These are phyloP conservation scores for Eupithecia vulgata DNA, from an alignment of 2,888 invertebrate species.

Conservation along the genomic window DNA sequence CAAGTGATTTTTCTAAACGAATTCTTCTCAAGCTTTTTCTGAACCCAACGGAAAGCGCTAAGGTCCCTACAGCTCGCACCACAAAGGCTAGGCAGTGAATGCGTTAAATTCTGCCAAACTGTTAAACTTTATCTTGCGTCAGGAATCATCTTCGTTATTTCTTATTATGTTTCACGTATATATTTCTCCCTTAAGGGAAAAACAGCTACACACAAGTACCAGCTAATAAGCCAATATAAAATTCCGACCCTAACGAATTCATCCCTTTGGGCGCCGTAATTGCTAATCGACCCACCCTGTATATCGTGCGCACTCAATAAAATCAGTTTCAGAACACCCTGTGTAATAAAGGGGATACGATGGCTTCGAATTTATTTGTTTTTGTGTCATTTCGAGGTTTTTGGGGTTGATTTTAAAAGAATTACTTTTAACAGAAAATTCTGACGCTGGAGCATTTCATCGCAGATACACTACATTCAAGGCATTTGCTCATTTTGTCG, in stretches of 20 bases:
- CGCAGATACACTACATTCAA: too few relatives aligned
- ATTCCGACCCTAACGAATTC: slow-evolving; percentile 53
- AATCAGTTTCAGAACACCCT: slow-evolving; percentile 64
- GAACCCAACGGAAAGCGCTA: too few relatives aligned
- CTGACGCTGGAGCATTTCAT: too few relatives aligned
- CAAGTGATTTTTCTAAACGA: too few relatives aligned
- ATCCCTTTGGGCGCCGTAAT: slow-evolving; percentile 53
- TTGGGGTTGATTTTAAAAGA: slow-evolving; percentile 5
- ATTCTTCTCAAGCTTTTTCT: too few relatives aligned
- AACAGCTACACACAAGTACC: slow-evolving; percentile 10
- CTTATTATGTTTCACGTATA: not conserved
- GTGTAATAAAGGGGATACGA: slow-evolving; percentile 46
- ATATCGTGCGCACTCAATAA: slow-evolving; percentile 66
- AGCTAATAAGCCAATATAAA: slow-evolving; percentile 43
- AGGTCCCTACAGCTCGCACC: too few relatives aligned
- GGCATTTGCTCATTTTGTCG: too few relatives aligned
- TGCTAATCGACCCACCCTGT: slow-evolving; percentile 59
- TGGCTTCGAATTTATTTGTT: slow-evolving; percentile 37
- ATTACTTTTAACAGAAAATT: too few relatives aligned
- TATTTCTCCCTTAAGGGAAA: not conserved
- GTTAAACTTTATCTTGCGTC: too few relatives aligned
- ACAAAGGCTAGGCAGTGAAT: too few relatives aligned
- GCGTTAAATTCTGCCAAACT: too few relatives aligned
- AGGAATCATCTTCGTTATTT: too few relatives aligned
- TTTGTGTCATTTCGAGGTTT: slow-evolving; percentile 37